phyloP scores from a whole-genome alignment of 2,888 invertebrate species.

The Sphaerolaimus hirsutus region DNA sequence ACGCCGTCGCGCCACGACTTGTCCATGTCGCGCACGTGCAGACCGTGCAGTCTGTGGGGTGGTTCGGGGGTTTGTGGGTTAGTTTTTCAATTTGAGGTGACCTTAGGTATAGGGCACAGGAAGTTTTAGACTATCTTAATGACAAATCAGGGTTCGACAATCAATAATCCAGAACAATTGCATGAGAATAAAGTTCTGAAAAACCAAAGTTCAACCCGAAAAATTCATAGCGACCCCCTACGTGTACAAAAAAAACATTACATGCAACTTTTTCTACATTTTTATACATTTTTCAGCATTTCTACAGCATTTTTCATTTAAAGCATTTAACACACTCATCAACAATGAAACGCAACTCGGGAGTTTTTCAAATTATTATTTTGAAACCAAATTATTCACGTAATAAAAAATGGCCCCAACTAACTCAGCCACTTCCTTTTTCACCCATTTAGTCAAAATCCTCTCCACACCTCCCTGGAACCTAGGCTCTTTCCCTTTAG shows the following conservation, averaged over 20 bases:
- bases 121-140: too few species aligned
- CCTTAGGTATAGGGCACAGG: too few species aligned
- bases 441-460: constrained; percentile 20
- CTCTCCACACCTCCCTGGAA: constrained; percentile 13
- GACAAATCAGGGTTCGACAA: too few species aligned
- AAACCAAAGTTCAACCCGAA: too few species aligned
- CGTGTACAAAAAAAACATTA: too few species aligned
- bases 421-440: constrained; percentile 17
- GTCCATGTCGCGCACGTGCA: constrained; percentile 20
- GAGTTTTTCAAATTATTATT: not conserved
- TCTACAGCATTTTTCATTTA: not conserved
- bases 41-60: constrained; percentile 7
- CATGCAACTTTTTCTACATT: too few species aligned
- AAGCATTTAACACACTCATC: not conserved
- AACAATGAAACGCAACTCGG: not conserved
- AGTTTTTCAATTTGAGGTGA: too few species aligned
- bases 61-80: not conserved
- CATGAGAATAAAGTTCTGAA: too few species aligned
- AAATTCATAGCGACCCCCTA: too few species aligned
- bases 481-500: too few species aligned
- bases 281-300: too few species aligned
- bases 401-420: not conserved
- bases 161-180: too few species aligned
- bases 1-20: constrained; percentile 21
- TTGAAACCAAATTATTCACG: not conserved